These are phyloP conservation scores for Psilanteris sp. DNA, from an alignment of 1,140 invertebrate genomes.

Conservation along the genomic window DNA sequence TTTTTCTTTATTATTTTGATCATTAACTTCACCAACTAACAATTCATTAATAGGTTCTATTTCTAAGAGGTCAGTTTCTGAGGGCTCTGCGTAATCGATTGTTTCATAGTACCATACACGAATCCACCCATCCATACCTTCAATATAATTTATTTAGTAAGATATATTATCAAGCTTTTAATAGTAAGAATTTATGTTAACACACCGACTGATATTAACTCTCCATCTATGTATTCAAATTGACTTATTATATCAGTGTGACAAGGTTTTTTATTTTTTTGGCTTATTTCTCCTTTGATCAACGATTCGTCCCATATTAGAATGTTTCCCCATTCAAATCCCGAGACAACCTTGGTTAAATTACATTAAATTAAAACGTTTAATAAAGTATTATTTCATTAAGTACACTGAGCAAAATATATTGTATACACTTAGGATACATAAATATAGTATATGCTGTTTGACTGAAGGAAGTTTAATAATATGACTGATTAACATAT, in stretches of 20 bases:
- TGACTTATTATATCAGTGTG: constrained; percentile 87
- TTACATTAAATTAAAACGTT: too few species aligned
- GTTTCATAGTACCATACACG: constrained; percentile 93
- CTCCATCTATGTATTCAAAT: constrained; percentile 85
- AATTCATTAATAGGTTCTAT: constrained; percentile 91
- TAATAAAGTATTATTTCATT: too few species aligned
- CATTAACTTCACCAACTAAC: constrained; percentile 77
- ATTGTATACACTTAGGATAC: too few species aligned
- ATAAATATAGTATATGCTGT: too few species aligned
- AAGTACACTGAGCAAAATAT: too few species aligned
- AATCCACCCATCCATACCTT: constrained; percentile 89
- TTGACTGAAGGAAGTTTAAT: too few species aligned
- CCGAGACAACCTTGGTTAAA: constrained; percentile 84
- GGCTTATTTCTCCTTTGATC: constrained; percentile 89
- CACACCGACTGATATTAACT: constrained; percentile 82
- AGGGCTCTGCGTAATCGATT: constrained; percentile 89
- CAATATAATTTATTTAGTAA: constrained; percentile 64
- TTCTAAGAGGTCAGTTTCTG: constrained; percentile 88
- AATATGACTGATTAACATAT: too few species aligned
- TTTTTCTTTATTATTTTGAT: constrained; percentile 55
- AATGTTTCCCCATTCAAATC: constrained; percentile 94
- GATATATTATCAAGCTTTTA: too few species aligned
- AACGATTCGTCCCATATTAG: constrained; percentile 92
- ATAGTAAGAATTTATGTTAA: too few species aligned
- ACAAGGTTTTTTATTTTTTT: constrained; percentile 85